phyloP scores from a whole-genome alignment of 2,113 vertebrate species.

The Alouatta palliata region DNA sequence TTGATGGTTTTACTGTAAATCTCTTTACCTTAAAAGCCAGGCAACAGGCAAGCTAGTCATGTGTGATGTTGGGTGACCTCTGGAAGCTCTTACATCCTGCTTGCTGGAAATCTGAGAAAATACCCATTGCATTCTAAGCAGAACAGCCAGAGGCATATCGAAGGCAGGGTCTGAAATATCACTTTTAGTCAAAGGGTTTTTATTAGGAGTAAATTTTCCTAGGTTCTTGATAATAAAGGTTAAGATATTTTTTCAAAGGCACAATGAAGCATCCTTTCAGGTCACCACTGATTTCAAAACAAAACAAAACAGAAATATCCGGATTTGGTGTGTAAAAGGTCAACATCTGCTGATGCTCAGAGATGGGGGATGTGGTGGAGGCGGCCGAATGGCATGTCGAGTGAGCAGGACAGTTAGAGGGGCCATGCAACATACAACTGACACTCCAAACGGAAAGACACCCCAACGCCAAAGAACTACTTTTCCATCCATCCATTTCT shows the following conservation, averaged over 20 bases:
- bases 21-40: constrained; percentile 52
- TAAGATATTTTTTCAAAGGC: constrained; percentile 72
- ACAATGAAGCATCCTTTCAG: constrained; percentile 85
- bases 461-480: constrained; percentile 76
- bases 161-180: background rate
- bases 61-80: constrained; percentile 13
- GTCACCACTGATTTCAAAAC: constrained; percentile 73
- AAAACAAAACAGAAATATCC: constrained; percentile 79
- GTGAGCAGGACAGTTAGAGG: constrained; percentile 82
- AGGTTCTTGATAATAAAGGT: constrained; percentile 47
- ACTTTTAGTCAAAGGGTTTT: background rate
- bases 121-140: constrained; percentile 39
- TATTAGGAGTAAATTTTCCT: constrained; percentile 58
- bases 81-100: constrained; percentile 48
- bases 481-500: constrained; percentile 85
- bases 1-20: constrained; percentile 25
- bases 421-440: constrained; percentile 85
- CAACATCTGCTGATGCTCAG: constrained; percentile 90
- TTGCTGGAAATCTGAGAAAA: constrained; percentile 59
- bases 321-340: constrained; percentile 86
- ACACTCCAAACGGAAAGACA: constrained; percentile 74
- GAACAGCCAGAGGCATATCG: background rate
- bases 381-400: constrained; percentile 81
- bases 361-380: constrained; percentile 83
- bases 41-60: background rate